Evolutionary conservation across 2,797 vertebrate genomes (phyloP).

Genomic region (Hipposideros larvatus): DNA sequence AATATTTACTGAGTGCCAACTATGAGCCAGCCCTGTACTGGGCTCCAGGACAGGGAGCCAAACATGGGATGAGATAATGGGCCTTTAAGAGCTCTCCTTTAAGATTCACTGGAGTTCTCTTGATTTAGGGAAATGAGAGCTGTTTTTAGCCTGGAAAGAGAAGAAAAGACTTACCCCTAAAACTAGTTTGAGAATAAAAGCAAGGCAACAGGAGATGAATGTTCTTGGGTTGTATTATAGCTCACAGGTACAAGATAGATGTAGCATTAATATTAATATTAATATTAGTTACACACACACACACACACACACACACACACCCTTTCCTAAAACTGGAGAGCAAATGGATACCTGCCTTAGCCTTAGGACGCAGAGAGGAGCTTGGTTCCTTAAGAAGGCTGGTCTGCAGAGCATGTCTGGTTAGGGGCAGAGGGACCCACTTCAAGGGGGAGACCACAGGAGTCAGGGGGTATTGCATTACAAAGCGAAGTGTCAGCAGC

Average conservation of each 20-base stretch:
- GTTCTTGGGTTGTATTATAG: not conserved
- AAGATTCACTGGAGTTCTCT: not conserved
- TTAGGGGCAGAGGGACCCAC: not conserved
- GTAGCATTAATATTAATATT: not conserved
- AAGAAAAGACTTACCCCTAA: not conserved
- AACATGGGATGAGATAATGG: not conserved
- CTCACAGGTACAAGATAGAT: not conserved
- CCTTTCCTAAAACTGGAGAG: not conserved
- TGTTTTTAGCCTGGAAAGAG: not conserved
- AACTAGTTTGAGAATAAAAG: not conserved
- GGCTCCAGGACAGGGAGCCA: constrained; percentile 14
- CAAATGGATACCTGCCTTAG: not conserved
- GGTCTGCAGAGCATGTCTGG: not conserved
- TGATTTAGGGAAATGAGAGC: not conserved
- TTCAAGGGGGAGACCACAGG: not conserved
- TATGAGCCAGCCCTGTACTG: not conserved
- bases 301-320: not conserved
- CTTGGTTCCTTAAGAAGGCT: not conserved
- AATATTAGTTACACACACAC: not conserved
- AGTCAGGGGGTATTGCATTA: not conserved
- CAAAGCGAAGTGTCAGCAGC: not conserved
- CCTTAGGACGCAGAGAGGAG: not conserved
- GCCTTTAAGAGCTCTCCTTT: not conserved
- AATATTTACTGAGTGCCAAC: constrained; percentile 14
- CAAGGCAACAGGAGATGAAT: not conserved